Conservation (phyloP, 2,888 invertebrate species). For the Agrochola lota region DNA sequence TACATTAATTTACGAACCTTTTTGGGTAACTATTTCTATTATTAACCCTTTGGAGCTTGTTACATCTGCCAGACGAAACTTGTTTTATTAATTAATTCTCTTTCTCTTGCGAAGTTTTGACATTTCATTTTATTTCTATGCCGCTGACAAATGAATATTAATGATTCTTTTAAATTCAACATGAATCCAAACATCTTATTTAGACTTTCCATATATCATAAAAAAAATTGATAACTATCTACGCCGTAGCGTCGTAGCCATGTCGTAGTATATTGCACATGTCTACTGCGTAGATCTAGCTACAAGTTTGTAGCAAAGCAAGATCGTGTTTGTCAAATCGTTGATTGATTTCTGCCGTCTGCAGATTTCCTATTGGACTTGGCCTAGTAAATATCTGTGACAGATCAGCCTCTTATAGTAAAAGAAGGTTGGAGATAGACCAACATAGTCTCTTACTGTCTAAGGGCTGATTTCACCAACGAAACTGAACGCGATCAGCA, state of each 20-base stretch:
- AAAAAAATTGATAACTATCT: not conserved
- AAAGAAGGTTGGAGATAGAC: not conserved
- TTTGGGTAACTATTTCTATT: slow-evolving; percentile 15
- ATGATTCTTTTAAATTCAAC: slow-evolving; percentile 38
- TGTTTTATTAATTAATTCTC: slow-evolving; percentile 48
- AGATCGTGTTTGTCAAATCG: not conserved
- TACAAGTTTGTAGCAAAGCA: slow-evolving; percentile 14
- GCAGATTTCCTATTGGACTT: not conserved
- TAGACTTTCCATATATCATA: not conserved
- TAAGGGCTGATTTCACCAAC: too few species aligned
- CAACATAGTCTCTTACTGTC: not conserved
- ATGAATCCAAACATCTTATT: slow-evolving; percentile 11
- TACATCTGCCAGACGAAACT: slow-evolving; percentile 28
- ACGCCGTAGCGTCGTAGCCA: slow-evolving; percentile 17
- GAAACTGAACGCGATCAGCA: too few species aligned
- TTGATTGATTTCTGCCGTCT: slow-evolving; percentile 14
- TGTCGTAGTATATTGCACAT: slow-evolving; percentile 1
- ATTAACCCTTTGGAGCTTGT: slow-evolving; percentile 28
- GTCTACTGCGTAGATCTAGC: slow-evolving; percentile 38
- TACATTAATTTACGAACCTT: slow-evolving; percentile 1
- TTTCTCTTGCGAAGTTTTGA: slow-evolving; percentile 43
- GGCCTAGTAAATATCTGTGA: not conserved
- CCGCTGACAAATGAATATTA: slow-evolving; percentile 45
- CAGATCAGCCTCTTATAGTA: not conserved
- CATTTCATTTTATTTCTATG: slow-evolving; percentile 36